phyloP scores from a whole-genome alignment of 2,797 vertebrate genomes.

The Eospalax fontanierii region DNA sequence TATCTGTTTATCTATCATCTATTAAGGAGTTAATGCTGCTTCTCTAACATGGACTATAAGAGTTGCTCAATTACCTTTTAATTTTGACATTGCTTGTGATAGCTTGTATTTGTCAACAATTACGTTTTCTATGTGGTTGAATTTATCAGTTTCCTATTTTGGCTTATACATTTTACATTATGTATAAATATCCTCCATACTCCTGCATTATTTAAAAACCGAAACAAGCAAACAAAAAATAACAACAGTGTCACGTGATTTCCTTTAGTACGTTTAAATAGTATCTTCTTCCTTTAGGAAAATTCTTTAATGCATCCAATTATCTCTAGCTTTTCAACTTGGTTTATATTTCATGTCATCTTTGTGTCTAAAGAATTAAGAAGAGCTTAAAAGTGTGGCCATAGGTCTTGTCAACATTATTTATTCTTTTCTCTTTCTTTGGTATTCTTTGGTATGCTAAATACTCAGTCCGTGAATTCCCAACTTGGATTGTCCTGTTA shows the following conservation, averaged over 20 bases:
- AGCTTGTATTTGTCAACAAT: conserved; percentile 15
- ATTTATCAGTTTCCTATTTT: conserved; percentile 44
- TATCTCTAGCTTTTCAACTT: not conserved
- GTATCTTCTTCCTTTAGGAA: not conserved
- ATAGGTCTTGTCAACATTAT: not conserved
- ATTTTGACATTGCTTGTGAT: conserved; percentile 62
- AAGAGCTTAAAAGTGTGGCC: not conserved
- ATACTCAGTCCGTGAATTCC: not conserved
- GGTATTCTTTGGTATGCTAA: not conserved
- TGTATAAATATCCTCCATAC: not conserved
- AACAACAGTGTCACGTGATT: not conserved
- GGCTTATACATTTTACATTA: not conserved
- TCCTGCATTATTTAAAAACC: conserved; percentile 24
- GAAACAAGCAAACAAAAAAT: conserved; percentile 5
- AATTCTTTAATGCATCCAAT: not conserved
- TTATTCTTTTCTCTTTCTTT: not conserved
- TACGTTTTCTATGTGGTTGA: conserved; percentile 10
- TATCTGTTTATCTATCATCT: not conserved
- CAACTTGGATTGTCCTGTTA: not conserved
- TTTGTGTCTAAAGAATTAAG: not conserved
- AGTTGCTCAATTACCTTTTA: conserved; percentile 1
- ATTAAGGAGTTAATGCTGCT: conserved; percentile 57
- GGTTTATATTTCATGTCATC: not conserved
- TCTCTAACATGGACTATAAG: not conserved
- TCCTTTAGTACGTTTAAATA: not conserved